Percentiles rank a stretch among this genome's conserved stretches.
Evolutionary conservation across 2,888 invertebrate species (phyloP).

Genomic region (Neoascia interrupta): DNA sequence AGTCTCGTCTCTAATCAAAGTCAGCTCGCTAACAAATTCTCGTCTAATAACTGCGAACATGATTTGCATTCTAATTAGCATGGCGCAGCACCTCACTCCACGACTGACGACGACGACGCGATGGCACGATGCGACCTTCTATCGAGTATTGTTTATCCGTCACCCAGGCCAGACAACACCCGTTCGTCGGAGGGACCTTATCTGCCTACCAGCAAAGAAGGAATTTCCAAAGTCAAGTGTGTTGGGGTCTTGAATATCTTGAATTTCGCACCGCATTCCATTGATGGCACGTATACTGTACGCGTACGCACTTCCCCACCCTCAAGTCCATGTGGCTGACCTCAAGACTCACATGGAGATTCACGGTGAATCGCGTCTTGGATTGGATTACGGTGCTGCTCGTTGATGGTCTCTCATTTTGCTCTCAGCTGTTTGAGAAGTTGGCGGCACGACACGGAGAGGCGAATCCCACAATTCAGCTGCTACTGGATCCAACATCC

Average conservation of each 20-base stretch:
- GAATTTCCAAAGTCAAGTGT: constrained; percentile 50
- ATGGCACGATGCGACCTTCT: constrained; percentile 49
- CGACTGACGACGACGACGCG: constrained; percentile 12
- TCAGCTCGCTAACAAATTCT: constrained; percentile 15
- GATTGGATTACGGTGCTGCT: constrained; percentile 25
- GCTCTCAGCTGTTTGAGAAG: no score
- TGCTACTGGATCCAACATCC: constrained; percentile 40
- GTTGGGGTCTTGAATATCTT: constrained; percentile 44
- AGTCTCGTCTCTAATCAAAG: constrained; percentile 1
- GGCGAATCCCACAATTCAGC: no score
- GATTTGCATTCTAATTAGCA: constrained; percentile 20
- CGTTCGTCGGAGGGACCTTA: no score
- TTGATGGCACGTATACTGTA: not conserved
- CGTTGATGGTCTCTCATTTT: not conserved
- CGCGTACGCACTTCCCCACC: constrained; percentile 45
- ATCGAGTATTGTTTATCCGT: constrained; percentile 38
- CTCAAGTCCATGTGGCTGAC: constrained; percentile 33
- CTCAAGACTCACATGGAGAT: constrained; percentile 48
- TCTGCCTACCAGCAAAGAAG: constrained; percentile 36
- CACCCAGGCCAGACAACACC: not conserved
- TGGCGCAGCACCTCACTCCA: not conserved
- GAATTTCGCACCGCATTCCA: constrained; percentile 39
- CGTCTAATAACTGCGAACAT: constrained; percentile 4
- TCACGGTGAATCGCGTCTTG: constrained; percentile 24
- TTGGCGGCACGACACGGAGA: no score